Conservation (phyloP, 2,113 vertebrate species). For the Bos indicus region DNA sequence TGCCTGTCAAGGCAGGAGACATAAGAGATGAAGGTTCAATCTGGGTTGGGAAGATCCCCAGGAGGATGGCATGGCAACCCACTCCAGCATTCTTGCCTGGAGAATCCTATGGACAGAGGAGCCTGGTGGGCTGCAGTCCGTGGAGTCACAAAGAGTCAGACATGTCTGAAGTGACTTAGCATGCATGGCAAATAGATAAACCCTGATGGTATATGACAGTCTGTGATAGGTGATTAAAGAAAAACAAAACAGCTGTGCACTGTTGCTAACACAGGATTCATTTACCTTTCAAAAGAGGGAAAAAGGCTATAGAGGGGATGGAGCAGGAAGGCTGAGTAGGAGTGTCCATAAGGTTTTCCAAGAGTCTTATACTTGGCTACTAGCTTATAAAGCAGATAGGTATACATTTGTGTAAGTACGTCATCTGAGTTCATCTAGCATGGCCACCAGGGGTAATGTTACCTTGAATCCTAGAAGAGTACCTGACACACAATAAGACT, state of each 20-base stretch:
- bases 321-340: not conserved
- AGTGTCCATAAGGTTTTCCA: not conserved
- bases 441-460: not conserved
- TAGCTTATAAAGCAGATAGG: not conserved
- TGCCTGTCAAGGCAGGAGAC: not conserved
- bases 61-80: not conserved
- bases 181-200: not conserved
- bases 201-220: not conserved
- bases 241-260: not conserved
- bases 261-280: not conserved
- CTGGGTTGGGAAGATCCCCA: not conserved
- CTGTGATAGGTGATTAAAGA: not conserved
- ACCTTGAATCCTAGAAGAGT: not conserved
- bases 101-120: not conserved
- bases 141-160: not conserved
- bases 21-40: not conserved
- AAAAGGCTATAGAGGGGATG: not conserved
- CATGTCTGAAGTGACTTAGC: not conserved
- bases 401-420: not conserved
- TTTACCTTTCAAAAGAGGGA: not conserved
- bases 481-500: not conserved
- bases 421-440: not conserved
- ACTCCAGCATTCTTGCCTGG: not conserved
- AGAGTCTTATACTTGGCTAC: not conserved
- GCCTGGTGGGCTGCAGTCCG: not conserved